phyloP scores from a whole-genome alignment of 1,140 invertebrate species.

The Zaprionus lachaisei region DNA sequence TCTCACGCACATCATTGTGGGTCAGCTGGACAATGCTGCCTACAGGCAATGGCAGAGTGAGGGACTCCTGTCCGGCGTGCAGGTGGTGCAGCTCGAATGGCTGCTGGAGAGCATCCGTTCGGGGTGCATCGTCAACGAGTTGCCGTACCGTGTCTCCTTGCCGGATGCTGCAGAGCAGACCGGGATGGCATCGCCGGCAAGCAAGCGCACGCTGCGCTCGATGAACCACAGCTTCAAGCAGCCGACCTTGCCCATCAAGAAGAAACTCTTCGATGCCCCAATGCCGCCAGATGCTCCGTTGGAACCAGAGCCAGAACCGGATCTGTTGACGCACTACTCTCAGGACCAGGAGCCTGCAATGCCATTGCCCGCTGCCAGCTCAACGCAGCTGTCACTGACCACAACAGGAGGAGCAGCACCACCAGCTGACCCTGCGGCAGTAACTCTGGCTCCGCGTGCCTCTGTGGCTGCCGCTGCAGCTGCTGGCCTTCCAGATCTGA shows the following conservation, averaged over 20 bases:
- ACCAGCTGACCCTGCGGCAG: background rate
- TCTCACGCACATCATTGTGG: slow-evolving; percentile 92
- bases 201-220: slow-evolving; percentile 85
- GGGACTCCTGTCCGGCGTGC: slow-evolving; percentile 84
- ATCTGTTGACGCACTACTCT: slow-evolving; percentile 71
- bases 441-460: background rate
- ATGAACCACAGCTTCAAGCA: slow-evolving; percentile 84
- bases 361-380: slow-evolving; percentile 62
- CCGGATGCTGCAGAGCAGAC: slow-evolving; percentile 59
- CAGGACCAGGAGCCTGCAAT: slow-evolving; percentile 71
- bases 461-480: background rate
- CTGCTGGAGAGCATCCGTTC: slow-evolving; percentile 89
- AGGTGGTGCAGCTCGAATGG: slow-evolving; percentile 90
- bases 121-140: slow-evolving; percentile 87
- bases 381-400: slow-evolving; percentile 51
- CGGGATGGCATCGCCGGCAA: slow-evolving; percentile 87
- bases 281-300: background rate
- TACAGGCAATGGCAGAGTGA: slow-evolving; percentile 69
- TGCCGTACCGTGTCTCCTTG: slow-evolving; percentile 81
- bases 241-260: slow-evolving; percentile 63
- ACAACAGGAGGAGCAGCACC: background rate
- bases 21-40: slow-evolving; percentile 85
- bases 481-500: slow-evolving; percentile 45
- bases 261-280: slow-evolving; percentile 63
- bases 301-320: slow-evolving; percentile 15